Evolutionary conservation across 2,888 invertebrate species (phyloP).

Genomic region (Hirtodrosophila trivittata): DNA sequence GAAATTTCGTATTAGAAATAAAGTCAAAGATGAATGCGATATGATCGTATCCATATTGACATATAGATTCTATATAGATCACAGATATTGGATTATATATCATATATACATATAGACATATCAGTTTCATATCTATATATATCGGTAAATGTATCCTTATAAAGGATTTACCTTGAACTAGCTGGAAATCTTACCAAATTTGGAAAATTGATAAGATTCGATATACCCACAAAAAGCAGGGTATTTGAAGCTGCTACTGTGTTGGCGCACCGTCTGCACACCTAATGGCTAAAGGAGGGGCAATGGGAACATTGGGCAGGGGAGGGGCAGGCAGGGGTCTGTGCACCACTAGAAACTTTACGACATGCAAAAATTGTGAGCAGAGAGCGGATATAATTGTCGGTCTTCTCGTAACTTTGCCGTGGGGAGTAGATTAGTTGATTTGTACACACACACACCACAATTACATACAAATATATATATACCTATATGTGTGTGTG

Average conservation of each 20-base stretch:
- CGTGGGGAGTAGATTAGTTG: constrained; percentile 79
- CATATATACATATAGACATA: too few species aligned
- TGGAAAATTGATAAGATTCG: not conserved
- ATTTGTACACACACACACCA: constrained; percentile 62
- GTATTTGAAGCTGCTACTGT: constrained; percentile 35
- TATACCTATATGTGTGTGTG: constrained; percentile 13
- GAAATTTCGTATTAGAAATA: too few species aligned
- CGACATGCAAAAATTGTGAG: constrained; percentile 80
- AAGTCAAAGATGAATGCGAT: too few species aligned
- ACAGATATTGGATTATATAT: too few species aligned
- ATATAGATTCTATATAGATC: too few species aligned
- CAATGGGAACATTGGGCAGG: not conserved
- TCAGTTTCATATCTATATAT: too few species aligned
- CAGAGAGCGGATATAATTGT: constrained; percentile 81
- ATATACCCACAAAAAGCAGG: constrained; percentile 15
- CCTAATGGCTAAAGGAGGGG: constrained; percentile 14
- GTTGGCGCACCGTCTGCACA: constrained; percentile 43
- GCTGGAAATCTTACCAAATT: not conserved
- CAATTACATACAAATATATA: constrained; percentile 18
- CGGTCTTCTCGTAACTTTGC: constrained; percentile 80
- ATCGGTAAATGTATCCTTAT: too few species aligned
- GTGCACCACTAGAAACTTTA: constrained; percentile 77
- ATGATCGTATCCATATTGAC: too few species aligned
- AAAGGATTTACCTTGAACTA: too few species aligned
- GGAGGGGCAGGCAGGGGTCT: constrained; percentile 36